Evolutionary conservation across 1,140 invertebrate species (phyloP), one percentile per base, ranked within the genome.

Genomic region (Lanistes nyassanus): DNA sequence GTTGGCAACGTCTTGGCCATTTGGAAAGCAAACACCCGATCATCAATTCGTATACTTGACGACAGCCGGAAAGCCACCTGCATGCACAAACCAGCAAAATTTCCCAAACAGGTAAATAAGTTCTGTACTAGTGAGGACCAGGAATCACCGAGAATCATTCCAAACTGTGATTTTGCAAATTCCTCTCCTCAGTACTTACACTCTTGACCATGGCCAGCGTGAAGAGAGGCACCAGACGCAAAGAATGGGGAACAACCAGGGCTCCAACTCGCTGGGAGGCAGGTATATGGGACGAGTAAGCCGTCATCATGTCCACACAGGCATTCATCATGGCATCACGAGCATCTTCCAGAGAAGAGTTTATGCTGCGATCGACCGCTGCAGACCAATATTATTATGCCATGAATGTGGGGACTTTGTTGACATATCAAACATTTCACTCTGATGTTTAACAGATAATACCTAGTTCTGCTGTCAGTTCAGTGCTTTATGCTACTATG

Each of bases 281-380:
- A 84, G 84, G 76, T 77, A 90, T 42, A 75, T 87, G 86, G 62
- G 79, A 84, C 26, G 94, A 93, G 87, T 94, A 99, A 6, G 96
- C 93, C 66, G 93, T 93, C 37, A 99, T 89, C 77, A 95, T 93
- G 91, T 99, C 98, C 62, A 98, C 92, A 4, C 94, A 95, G 55
- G 96, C 97, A 90, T 98, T 99, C 58, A 98, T 95, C 74, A 99
- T 92, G 16, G 97, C 98, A 89, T 99, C 98, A 66, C 97, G 91
- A 5, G 98, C 98, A 90, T 99, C 98, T 5, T 93, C 92, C 81
- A 99, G 78, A 56, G 94, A 95, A 19, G 95, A 94, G 58, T 94
- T 92, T 76, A 95, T 91, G 76, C 95, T 96, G 68, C 96, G 92
- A 88, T 99, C 98, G 34, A 98, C 97, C 81, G 97, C 96, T 95